These are phyloP conservation scores for Hemicrepidius hirtus DNA, from an alignment of 2,888 invertebrate genomes.

Conservation along the genomic window DNA sequence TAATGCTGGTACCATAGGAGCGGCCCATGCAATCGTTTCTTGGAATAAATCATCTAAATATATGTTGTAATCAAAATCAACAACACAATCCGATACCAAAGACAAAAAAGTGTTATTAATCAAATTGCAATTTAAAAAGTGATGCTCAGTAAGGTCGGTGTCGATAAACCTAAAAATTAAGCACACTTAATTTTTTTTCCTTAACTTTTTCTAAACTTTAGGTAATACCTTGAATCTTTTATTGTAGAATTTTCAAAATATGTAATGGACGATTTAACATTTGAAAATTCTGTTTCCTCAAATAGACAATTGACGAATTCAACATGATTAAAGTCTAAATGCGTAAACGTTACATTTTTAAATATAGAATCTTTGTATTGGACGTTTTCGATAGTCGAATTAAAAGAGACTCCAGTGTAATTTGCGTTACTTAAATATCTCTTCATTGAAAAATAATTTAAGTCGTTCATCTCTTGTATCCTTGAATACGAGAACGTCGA, in stretches of 20 bases:
- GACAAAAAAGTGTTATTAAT: constrained; percentile 74
- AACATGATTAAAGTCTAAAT: constrained; percentile 83
- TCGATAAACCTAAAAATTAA: constrained; percentile 77
- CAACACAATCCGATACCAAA: constrained; percentile 68
- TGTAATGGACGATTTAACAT: constrained; percentile 82
- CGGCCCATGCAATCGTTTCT: constrained; percentile 68
- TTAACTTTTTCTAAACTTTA: neutral
- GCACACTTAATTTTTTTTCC: neutral
- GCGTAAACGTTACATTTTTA: constrained; percentile 79
- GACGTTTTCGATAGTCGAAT: constrained; percentile 78
- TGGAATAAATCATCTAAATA: constrained; percentile 73
- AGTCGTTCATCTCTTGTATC: constrained; percentile 72
- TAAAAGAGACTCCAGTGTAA: constrained; percentile 72
- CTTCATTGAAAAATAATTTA: constrained; percentile 64
- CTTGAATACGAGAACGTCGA: constrained; percentile 75
- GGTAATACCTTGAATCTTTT: constrained; percentile 80
- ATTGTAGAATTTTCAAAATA: constrained; percentile 79
- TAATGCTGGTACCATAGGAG: constrained; percentile 72
- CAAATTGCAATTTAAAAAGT: constrained; percentile 78
- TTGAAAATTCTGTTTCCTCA: constrained; percentile 80
- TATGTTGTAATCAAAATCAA: constrained; percentile 76
- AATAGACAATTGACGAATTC: constrained; percentile 83
- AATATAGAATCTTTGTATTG: constrained; percentile 78
- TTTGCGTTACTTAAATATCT: constrained; percentile 62
- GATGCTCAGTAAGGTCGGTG: constrained; percentile 77